Percentiles rank a stretch among this genome's conserved stretches.
Conservation (phyloP, 2,888 invertebrate genomes). For the Xylocampa areola region DNA sequence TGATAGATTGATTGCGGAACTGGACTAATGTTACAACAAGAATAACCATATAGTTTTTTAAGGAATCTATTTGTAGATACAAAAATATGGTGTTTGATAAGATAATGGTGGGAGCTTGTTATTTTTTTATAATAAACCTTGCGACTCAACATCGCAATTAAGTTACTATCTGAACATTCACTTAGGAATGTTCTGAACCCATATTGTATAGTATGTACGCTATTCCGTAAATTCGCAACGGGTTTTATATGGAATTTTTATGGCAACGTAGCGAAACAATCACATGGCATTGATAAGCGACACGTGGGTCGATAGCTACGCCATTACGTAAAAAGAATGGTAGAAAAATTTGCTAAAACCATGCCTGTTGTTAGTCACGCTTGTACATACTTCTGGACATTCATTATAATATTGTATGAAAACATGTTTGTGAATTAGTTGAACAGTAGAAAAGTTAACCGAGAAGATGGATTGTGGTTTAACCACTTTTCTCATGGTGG, state of each 20-base stretch:
- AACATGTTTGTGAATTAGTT: constrained; percentile 10
- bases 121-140: no score
- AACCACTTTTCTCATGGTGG: no score
- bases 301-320: constrained; percentile 75
- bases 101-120: no score
- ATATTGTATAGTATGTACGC: constrained; percentile 29
- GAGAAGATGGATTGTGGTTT: no score
- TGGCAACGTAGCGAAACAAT: constrained; percentile 80
- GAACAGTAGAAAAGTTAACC: no score
- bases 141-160: no score
- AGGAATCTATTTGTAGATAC: no score
- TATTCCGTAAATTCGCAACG: constrained; percentile 59
- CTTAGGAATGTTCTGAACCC: constrained; percentile 25
- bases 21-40: no score
- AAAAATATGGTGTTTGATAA: neutral
- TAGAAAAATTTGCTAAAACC: constrained; percentile 51
- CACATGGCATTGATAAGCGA: constrained; percentile 77
- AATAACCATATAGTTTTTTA: no score
- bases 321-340: constrained; percentile 62
- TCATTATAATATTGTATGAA: constrained; percentile 25
- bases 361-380: constrained; percentile 52
- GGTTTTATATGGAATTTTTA: constrained; percentile 72
- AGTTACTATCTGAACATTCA: constrained; percentile 25
- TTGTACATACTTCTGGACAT: constrained; percentile 19
- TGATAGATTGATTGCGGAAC: no score